Evolutionary conservation across 2,888 invertebrate species (phyloP).

Genomic region (Caenorhabditis sp.): DNA sequence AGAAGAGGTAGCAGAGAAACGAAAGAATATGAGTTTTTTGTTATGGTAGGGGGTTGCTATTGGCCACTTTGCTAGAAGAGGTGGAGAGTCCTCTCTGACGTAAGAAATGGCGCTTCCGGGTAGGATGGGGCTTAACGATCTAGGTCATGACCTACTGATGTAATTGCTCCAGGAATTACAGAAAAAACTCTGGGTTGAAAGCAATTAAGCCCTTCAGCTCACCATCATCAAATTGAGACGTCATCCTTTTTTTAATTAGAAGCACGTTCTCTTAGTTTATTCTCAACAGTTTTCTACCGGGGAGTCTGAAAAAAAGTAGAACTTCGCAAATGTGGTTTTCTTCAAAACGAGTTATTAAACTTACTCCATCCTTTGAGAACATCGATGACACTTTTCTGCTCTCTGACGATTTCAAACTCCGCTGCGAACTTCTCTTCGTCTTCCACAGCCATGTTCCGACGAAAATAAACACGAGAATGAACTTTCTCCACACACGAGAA

Average conservation of each 20-base stretch:
- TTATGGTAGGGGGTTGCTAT: neutral
- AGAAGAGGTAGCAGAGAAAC: neutral
- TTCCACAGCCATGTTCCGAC: neutral
- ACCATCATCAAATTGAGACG: neutral
- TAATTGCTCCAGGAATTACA: conserved; percentile 15
- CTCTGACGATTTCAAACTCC: neutral
- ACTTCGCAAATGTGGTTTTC: neutral
- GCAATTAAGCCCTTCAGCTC: neutral
- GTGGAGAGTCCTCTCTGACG: neutral
- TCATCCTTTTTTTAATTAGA: neutral
- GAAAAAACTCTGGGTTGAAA: neutral
- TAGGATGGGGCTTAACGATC: neutral
- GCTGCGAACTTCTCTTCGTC: neutral
- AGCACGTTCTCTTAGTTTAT: no score
- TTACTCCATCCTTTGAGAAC: conserved; percentile 2
- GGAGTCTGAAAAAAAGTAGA: neutral
- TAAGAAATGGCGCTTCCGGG: neutral
- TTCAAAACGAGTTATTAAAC: no score
- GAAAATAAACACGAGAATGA: neutral
- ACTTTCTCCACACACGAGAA: neutral
- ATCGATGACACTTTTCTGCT: neutral
- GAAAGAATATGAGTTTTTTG: neutral
- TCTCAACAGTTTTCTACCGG: neutral
- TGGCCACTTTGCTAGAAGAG: neutral
- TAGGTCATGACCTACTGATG: conserved; percentile 7